Conservation (phyloP, 2,797 vertebrate species). For the Eulemur albifrons region DNA sequence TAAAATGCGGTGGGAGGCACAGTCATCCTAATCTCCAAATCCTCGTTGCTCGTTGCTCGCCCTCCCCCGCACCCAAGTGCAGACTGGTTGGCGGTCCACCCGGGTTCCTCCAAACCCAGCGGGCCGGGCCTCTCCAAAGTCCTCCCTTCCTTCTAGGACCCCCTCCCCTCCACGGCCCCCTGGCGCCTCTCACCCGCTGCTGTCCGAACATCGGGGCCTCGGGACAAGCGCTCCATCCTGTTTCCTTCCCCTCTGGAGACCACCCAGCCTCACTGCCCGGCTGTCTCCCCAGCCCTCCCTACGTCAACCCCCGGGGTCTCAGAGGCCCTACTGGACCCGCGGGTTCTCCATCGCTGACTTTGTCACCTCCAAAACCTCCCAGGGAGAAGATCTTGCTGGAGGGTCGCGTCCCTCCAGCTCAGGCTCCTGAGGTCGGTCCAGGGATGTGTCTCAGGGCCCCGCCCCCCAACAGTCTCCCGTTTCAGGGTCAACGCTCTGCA, state of each 20-base stretch:
- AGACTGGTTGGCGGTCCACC: background rate
- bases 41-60: background rate
- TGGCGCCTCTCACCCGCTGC: too few species aligned
- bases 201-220: too few species aligned
- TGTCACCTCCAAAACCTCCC: background rate
- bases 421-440: background rate
- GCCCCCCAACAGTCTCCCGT: background rate
- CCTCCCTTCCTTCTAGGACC: background rate
- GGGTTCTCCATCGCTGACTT: background rate
- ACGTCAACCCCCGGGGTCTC: background rate
- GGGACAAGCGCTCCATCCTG: background rate
- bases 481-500: background rate
- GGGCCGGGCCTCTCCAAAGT: accelerated
- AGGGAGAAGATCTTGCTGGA: background rate
- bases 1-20: background rate
- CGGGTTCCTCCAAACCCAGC: background rate
- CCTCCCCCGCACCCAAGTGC: too few species aligned
- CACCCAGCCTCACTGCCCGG: background rate
- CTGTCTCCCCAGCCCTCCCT: accelerated
- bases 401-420: background rate
- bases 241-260: background rate
- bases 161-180: accelerated
- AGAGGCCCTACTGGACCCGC: background rate
- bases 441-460: background rate
- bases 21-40: background rate